Evolutionary conservation across 2,888 invertebrate species (phyloP), one percentile per base, ranked within the genome.

Genomic region (Poecilobothrus nobilitatus): DNA sequence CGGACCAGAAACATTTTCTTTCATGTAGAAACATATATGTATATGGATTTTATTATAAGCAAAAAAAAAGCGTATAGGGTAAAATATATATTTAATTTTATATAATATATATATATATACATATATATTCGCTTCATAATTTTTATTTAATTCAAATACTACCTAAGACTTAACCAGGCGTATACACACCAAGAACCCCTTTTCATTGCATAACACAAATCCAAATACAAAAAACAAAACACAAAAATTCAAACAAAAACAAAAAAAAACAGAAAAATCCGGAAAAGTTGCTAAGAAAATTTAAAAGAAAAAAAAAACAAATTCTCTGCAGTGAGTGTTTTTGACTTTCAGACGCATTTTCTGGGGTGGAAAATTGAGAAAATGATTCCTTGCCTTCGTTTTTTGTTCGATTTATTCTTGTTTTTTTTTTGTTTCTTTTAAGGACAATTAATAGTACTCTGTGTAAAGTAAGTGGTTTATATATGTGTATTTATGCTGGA

Each of bases 331-430:
- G 15, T 53, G 53, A 53, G 53, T 53, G 53, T 53, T 53, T 18
- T 15, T 53, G 53, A 53, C 53, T 53, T 53, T 53, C 53, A 53
- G 53, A 53, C 53, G 53, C 53, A 53, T 53, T 53, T 53, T 53
- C 15, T 53, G 53, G 53, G 53, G 53, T 53, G 53, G 53, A 53
- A 53, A 53, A 53, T 53, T 53, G 18, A 5, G 53, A 53, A 53
- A 53, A 53, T 53, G 18, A 2, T 53, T 41, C 15, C 15, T 41
- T 27, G 27, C 27, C 27, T 27, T 27, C 27, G 27, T 27, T 41
- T 41, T 41, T 41, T 15, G 41, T 41, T 41, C 9, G 9, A 27
- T 27, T 27, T 27, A 27, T 27, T n/a, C n/a, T n/a, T n/a, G n/a
- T n/a, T 27, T 27, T 2, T 27, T 27, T 27, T 27, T 4, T 4